Base-by-base conservation (phyloP, 2,888 invertebrate genomes). In the Oscheius onirici region DNA sequence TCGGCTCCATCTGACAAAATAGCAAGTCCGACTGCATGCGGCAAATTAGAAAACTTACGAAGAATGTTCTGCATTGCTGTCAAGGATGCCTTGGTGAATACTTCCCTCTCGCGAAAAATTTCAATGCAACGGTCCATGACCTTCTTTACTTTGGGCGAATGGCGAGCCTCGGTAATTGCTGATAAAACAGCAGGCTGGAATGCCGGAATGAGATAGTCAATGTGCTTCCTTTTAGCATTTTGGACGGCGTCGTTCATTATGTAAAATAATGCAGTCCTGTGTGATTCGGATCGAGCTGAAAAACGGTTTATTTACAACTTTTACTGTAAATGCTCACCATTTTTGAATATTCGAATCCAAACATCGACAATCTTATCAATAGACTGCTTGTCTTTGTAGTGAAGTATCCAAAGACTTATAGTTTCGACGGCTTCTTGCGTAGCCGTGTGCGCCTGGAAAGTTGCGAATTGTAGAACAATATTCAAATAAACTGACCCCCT, bases 231-330 rank as follows among this genome's bases (percentile, higher is more conserved):
- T 60, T 80, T 81, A 34, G 83, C 84, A 52, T 97, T 97, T 88
- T 99, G 99, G 84, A 99, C 96, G 22, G 99, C 96, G 91, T 99
- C 99, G 90, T 99, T 99, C 41, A 97, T 97, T 84, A 99, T 91
- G 89, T 99, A 99, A 92, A 99, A 93, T 85, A 95, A 94, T 17
- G 95, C 95, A 69, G 97, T 90, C 87, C 84, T 77, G 17, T 81
- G 77, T 17, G 78, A 76, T n/a, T 83, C 84, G 10, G 71, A 71
- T 24, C 57, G 51, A 10, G 77, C 75, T 73, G 24, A 61, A 51
- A n/a, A 54, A 1, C 2, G 13, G 0, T 51, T 10, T 17, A 51
- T 17, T 51, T 20, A 24, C 8, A 24, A 17, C 3, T 22, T 51
- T 28, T 20, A 57, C 49, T 44, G 13, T 52, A 24, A n/a, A 13